Conservation (phyloP, 1,140 invertebrate species). For the Hermatobates lingyangjiaoensis region DNA sequence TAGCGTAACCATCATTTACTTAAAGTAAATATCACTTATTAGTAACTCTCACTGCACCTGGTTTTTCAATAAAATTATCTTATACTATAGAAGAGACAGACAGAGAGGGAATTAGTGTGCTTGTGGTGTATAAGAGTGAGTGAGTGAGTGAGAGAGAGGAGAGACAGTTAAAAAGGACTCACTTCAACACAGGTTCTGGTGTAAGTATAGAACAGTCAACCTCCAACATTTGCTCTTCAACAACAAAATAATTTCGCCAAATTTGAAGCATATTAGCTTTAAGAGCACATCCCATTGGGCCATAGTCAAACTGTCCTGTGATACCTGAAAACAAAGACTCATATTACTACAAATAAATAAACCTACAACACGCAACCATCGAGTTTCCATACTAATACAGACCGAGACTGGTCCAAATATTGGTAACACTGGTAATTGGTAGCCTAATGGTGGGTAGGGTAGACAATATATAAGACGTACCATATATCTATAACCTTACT, state of each 20-base stretch:
- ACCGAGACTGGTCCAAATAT: no score
- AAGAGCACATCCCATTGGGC: conserved; percentile 96
- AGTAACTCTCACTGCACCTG: no score
- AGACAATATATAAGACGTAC: no score
- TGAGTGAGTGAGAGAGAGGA: not conserved
- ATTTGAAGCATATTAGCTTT: conserved; percentile 84
- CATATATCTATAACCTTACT: no score
- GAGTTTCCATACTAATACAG: no score
- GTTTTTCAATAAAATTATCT: no score
- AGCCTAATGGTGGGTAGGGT: no score
- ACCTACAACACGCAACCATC: no score
- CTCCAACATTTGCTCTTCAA: conserved; percentile 97
- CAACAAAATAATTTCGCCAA: conserved; percentile 92
- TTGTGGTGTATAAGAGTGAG: not conserved
- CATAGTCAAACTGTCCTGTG: conserved; percentile 86
- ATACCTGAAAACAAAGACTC: conserved; percentile 26
- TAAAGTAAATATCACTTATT: no score
- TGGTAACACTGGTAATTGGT: no score
- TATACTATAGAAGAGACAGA: not conserved
- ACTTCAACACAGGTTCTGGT: conserved; percentile 87
- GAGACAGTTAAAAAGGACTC: no score
- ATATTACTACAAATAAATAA: not conserved
- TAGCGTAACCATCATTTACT: no score
- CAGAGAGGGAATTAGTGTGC: not conserved
- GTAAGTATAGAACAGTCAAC: conserved; percentile 96